Evolutionary conservation across 2,888 invertebrate genomes (phyloP).

Genomic region (Smittia aterrima): DNA sequence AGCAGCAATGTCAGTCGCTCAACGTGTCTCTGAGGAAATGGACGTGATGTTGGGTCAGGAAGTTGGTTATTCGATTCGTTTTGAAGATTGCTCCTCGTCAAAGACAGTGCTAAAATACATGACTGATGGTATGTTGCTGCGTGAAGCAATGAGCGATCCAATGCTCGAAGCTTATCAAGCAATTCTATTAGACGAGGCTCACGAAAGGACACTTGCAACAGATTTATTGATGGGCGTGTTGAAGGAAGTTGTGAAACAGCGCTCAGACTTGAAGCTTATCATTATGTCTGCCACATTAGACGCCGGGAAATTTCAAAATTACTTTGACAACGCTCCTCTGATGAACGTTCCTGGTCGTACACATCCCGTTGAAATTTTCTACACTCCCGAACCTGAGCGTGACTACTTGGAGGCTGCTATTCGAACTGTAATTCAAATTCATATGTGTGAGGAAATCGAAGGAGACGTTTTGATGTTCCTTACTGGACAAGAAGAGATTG

Average conservation of each 20-base stretch:
- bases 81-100: conserved; percentile 96
- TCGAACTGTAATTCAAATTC: conserved; percentile 90
- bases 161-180: conserved; percentile 96
- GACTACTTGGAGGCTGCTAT: conserved; percentile 99
- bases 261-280: conserved; percentile 90
- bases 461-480: conserved; percentile 93
- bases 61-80: conserved; percentile 96
- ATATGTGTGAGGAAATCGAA: conserved; percentile 89
- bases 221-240: conserved; percentile 98
- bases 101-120: conserved; percentile 95
- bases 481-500: conserved; percentile 91
- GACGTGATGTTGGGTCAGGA: conserved; percentile 90
- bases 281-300: conserved; percentile 99
- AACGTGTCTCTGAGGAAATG: conserved; percentile 99
- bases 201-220: conserved; percentile 96
- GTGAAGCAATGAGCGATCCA: conserved; percentile 99
- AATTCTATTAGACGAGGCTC: conserved; percentile 95
- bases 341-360: conserved; percentile 98
- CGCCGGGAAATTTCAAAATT: conserved; percentile 98
- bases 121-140: conserved; percentile 99
- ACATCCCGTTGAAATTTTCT: conserved; percentile 96
- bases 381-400: conserved; percentile 96
- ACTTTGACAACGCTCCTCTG: conserved; percentile 96
- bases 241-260: conserved; percentile 86
- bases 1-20: conserved; percentile 99